phyloP scores from a whole-genome alignment of 1,140 invertebrate genomes.

The Samia ricini region DNA sequence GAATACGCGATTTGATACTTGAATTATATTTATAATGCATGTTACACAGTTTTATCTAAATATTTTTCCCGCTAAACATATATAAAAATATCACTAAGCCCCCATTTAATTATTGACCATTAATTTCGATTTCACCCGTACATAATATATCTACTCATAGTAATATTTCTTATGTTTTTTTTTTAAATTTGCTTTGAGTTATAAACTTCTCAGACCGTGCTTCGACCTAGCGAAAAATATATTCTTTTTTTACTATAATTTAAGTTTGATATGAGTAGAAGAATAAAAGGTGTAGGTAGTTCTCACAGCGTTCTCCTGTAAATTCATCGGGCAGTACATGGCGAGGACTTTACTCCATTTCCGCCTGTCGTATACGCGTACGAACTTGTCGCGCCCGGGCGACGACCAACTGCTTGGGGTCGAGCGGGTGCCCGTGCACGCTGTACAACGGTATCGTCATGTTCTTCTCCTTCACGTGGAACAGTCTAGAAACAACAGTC shows the following conservation, averaged over 20 bases:
- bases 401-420: slow-evolving; percentile 88
- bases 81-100: no score
- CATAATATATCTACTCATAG: no score
- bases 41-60: no score
- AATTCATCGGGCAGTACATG: slow-evolving; percentile 64
- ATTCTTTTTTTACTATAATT: not conserved
- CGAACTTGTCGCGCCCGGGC: slow-evolving; percentile 82
- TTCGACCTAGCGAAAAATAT: no score
- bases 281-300: not conserved
- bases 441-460: slow-evolving; percentile 88
- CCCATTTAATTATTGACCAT: no score
- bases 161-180: no score
- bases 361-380: slow-evolving; percentile 86
- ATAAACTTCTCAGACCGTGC: no score
- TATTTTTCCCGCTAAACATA: no score
- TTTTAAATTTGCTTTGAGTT: no score
- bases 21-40: no score
- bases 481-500: slow-evolving; percentile 77
- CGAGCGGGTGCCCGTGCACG: slow-evolving; percentile 90
- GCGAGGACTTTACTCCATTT: slow-evolving; percentile 71
- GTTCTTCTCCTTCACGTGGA: slow-evolving; percentile 80
- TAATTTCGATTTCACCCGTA: no score
- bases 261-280: not conserved
- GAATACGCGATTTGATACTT: no score
- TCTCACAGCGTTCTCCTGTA: slow-evolving; percentile 23